phyloP scores from a whole-genome alignment of 2,888 invertebrate species.

The Trachelus iudaicus region DNA sequence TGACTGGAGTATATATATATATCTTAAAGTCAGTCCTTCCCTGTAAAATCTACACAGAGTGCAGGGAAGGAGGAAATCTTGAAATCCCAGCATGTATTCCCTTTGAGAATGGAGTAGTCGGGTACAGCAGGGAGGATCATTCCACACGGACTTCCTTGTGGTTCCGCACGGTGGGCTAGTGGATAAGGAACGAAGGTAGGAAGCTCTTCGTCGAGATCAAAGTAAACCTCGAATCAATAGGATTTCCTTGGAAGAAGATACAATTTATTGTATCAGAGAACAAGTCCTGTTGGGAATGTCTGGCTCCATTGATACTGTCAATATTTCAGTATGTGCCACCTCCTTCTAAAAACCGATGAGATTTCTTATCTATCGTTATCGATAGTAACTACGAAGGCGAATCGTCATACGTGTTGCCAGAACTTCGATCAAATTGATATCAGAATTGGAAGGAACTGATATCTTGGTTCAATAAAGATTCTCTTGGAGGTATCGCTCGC shows the following conservation, averaged over 20 bases:
- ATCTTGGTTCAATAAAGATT: background rate
- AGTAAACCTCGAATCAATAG: conserved; percentile 43
- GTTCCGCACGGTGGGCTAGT: background rate
- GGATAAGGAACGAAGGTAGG: background rate
- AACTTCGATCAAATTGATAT: background rate
- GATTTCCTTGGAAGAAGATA: conserved; percentile 38
- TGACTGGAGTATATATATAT: background rate
- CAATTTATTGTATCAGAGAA: conserved; percentile 37
- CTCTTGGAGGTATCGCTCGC: background rate
- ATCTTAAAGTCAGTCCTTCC: background rate
- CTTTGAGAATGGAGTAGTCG: background rate
- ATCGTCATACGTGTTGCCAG: background rate
- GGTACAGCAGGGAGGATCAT: background rate
- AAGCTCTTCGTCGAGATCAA: conserved; percentile 42
- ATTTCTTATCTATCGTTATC: background rate
- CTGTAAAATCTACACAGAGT: background rate
- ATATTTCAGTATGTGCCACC: background rate
- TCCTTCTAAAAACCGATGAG: background rate
- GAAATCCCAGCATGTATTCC: background rate
- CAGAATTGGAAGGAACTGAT: background rate
- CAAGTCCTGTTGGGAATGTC: background rate
- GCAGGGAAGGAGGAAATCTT: background rate
- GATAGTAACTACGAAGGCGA: background rate
- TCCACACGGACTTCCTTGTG: background rate
- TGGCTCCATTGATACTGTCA: background rate